A percentile compares a stretch with the other conserved stretches of the same genome.
These are phyloP conservation scores for Metaphire vulgaris DNA, from an alignment of 1,140 invertebrate species.

Conservation along the genomic window DNA sequence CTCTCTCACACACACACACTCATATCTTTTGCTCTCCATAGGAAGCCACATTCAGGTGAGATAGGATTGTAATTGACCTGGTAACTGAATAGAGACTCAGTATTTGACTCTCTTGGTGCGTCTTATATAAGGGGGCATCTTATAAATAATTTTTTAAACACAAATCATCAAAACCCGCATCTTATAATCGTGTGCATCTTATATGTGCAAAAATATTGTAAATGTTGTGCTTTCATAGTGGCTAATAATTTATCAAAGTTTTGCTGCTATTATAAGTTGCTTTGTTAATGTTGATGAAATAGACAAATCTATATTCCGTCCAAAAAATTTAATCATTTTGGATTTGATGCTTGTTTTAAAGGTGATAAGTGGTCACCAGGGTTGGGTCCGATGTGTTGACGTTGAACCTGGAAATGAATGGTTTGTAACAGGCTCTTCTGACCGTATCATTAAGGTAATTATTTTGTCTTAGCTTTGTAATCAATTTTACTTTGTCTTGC, in stretches of 20 bases:
- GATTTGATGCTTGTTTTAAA: conserved; percentile 29
- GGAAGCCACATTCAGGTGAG: too few species aligned
- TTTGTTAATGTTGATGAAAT: background rate
- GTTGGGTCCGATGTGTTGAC: conserved; percentile 94
- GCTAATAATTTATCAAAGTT: background rate
- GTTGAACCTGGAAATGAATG: conserved; percentile 97
- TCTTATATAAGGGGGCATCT: too few species aligned
- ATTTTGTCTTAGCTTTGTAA: background rate
- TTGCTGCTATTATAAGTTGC: background rate
- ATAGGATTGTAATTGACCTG: too few species aligned
- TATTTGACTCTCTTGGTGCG: too few species aligned
- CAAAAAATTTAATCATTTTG: background rate
- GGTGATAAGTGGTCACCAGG: conserved; percentile 92
- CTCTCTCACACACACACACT: too few species aligned
- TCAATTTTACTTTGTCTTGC: too few species aligned
- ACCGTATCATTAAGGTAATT: conserved; percentile 86
- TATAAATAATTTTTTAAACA: too few species aligned
- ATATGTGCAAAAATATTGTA: background rate
- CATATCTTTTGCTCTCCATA: too few species aligned
- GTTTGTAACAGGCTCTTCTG: conserved; percentile 87
- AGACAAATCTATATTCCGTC: background rate
- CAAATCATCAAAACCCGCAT: too few species aligned
- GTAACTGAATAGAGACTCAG: too few species aligned
- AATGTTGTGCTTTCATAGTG: background rate
- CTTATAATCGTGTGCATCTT: too few species aligned